Conservation (phyloP, 2,113 vertebrate species). For the Cyanistes caeruleus region DNA sequence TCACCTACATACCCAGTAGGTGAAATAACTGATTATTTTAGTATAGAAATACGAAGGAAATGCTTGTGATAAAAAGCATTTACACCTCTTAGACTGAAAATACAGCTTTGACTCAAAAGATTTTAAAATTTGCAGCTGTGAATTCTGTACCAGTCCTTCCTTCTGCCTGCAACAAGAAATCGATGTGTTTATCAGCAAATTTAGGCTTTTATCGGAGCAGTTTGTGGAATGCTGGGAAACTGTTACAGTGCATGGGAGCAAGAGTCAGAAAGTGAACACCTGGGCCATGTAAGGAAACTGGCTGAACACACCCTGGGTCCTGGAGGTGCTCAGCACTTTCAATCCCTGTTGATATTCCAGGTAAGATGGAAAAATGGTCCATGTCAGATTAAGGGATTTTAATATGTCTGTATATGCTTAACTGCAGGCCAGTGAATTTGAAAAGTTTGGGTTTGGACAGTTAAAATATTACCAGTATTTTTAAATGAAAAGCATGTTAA, state of each 20-base stretch:
- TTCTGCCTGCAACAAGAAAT: not conserved
- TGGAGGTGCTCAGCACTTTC: not conserved
- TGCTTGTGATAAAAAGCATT: not conserved
- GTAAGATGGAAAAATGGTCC: not conserved
- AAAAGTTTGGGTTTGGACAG: not conserved
- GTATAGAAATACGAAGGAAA: not conserved
- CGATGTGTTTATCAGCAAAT: fast-evolving
- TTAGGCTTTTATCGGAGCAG: not conserved
- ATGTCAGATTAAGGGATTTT: not conserved
- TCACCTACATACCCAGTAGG: not conserved
- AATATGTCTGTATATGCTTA: not conserved
- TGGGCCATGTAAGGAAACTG: not conserved
- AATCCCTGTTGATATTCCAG: not conserved
- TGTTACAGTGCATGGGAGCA: not conserved
- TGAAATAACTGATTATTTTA: not conserved
- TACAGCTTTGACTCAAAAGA: not conserved
- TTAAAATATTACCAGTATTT: not conserved
- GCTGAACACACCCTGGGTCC: not conserved
- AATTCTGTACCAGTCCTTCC: not conserved
- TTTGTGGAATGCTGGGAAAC: not conserved
- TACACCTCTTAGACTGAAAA: too few species aligned
- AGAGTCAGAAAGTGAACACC: not conserved
- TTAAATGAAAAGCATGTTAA: not conserved
- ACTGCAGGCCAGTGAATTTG: not conserved
- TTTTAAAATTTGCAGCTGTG: not conserved